A percentile compares a stretch with the other conserved stretches of the same genome.
Conservation (phyloP, 2,797 vertebrate genomes). For the Microcaecilia unicolor region DNA sequence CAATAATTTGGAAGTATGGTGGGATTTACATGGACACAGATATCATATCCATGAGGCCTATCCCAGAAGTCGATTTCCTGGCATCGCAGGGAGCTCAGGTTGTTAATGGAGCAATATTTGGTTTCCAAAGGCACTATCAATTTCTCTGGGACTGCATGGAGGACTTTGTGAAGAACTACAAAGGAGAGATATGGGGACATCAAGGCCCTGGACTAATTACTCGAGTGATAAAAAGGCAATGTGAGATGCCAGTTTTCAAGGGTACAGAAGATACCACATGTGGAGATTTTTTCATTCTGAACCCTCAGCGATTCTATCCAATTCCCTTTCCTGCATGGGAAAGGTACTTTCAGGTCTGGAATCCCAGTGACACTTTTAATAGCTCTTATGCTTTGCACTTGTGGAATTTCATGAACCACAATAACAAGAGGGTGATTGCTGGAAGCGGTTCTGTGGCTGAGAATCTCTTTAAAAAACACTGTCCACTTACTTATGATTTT, state of each 20-base stretch:
- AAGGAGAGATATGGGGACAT: background rate
- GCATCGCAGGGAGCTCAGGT: background rate
- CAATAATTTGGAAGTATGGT: slow-evolving; percentile 6
- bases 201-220: slow-evolving; percentile 3
- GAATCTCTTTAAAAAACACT: no score
- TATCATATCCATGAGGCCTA: background rate
- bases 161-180: slow-evolving; percentile 2
- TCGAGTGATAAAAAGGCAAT: background rate
- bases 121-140: background rate
- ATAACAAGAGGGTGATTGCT: no score
- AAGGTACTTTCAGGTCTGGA: no score
- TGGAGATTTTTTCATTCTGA: background rate
- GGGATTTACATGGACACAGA: slow-evolving; percentile 11
- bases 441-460: no score
- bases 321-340: background rate
- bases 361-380: no score
- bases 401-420: no score
- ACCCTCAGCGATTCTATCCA: background rate
- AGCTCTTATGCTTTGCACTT: no score
- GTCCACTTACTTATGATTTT: no score
- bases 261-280: background rate
- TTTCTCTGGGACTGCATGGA: background rate
- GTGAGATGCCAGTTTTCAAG: background rate
- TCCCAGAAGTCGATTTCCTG: background rate
- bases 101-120: slow-evolving; percentile 1